Conservation (phyloP, 2,797 vertebrate genomes). For the Mergus octosetaceus region DNA sequence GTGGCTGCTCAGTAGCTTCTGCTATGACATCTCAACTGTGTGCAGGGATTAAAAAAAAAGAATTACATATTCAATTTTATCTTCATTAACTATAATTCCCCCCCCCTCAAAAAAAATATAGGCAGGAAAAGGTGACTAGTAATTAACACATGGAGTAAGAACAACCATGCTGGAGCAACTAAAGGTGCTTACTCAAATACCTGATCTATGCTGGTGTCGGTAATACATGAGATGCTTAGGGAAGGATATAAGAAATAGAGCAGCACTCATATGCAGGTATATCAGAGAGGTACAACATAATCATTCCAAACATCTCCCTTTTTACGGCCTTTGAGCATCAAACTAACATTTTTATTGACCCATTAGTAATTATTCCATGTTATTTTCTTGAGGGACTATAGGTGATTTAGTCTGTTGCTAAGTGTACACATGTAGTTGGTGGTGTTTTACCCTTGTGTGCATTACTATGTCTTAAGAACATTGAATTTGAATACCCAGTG, state of each 20-base stretch:
- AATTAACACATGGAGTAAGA: neutral
- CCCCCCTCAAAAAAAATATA: neutral
- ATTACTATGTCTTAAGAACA: neutral
- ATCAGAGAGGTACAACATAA: too few species aligned
- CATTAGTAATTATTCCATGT: neutral
- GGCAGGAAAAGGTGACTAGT: neutral
- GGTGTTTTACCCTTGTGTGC: neutral
- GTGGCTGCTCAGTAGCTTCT: neutral
- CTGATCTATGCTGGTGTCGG: neutral
- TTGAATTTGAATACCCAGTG: neutral
- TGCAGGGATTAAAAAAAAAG: neutral
- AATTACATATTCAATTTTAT: neutral
- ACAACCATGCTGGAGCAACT: neutral
- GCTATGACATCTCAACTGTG: neutral
- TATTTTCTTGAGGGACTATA: neutral
- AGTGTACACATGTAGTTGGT: neutral
- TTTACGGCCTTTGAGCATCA: neutral
- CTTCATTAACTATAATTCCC: neutral
- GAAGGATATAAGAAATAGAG: neutral
- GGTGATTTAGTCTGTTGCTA: neutral
- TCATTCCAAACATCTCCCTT: neutral
- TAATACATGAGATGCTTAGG: neutral
- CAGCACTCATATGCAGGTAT: neutral
- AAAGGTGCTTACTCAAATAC: neutral
- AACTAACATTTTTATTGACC: neutral